phyloP scores from a whole-genome alignment of 2,888 invertebrate genomes.

The Drosophila cyrtoloma region DNA sequence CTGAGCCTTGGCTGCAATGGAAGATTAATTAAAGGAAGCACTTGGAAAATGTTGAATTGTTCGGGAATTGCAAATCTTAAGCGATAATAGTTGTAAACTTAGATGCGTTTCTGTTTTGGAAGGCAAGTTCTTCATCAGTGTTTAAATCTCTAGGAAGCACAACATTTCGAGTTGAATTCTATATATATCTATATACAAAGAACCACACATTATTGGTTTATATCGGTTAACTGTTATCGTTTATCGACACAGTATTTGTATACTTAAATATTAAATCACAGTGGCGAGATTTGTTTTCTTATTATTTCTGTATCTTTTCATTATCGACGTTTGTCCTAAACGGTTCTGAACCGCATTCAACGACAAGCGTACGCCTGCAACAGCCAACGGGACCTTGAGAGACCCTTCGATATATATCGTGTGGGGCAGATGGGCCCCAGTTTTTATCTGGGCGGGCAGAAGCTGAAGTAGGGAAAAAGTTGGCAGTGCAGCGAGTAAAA shows the following conservation, averaged over 20 bases:
- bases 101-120: conserved; percentile 41
- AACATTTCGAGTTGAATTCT: conserved; percentile 65
- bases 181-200: conserved; percentile 49
- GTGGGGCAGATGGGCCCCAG: neutral
- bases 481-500: conserved; percentile 96
- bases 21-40: conserved; percentile 69
- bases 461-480: conserved; percentile 93
- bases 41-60: conserved; percentile 69
- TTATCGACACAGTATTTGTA: conserved; percentile 20
- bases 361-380: conserved; percentile 65
- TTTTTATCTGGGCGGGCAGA: conserved; percentile 89
- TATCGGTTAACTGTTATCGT: conserved; percentile 29
- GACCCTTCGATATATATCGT: conserved; percentile 76
- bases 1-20: conserved; percentile 63
- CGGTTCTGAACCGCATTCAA: conserved; percentile 65
- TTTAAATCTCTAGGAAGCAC: conserved; percentile 72
- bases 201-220: conserved; percentile 27
- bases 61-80: conserved; percentile 63
- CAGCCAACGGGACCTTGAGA: conserved; percentile 46
- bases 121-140: conserved; percentile 55
- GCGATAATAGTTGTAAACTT: conserved; percentile 44
- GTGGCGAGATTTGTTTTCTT: conserved; percentile 75
- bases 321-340: conserved; percentile 55
- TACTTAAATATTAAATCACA: conserved; percentile 78
- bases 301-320: conserved; percentile 2